Percentiles rank a stretch among this genome's conserved stretches.
Conservation (phyloP, 2,797 vertebrate genomes). For the Oreonectes daqikongensis region DNA sequence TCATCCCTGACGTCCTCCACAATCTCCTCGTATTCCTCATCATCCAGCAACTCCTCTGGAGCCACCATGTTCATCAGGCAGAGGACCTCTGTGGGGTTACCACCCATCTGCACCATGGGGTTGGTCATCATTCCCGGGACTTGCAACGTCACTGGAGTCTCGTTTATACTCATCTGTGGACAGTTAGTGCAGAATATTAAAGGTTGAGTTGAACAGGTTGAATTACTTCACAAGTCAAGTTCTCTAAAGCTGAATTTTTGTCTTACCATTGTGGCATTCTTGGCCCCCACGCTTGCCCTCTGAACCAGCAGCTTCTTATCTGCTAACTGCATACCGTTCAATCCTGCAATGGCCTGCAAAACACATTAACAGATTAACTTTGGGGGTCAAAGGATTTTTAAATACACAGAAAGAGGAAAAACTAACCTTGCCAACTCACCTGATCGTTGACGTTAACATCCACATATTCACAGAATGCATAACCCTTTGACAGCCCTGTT, state of each 20-base stretch:
- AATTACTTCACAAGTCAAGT: not conserved
- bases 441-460: conserved; percentile 95
- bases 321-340: conserved; percentile 94
- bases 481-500: conserved; percentile 92
- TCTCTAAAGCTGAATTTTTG: not conserved
- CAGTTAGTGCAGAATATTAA: not conserved
- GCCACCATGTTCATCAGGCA: conserved; percentile 98
- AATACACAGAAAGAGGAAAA: not conserved
- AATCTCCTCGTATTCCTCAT: conserved; percentile 94
- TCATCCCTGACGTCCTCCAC: conserved; percentile 91
- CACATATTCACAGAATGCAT: conserved; percentile 96
- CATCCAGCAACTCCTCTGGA: conserved; percentile 90
- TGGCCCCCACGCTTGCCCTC: conserved; percentile 92
- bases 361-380: not conserved
- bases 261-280: conserved; percentile 92
- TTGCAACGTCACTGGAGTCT: conserved; percentile 93
- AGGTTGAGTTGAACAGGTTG: not conserved
- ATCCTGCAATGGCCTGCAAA: conserved; percentile 86
- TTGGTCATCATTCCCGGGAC: conserved; percentile 92
- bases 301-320: conserved; percentile 95
- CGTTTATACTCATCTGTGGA: conserved; percentile 88
- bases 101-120: conserved; percentile 90
- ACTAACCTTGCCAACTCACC: conserved; percentile 67
- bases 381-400: too few relatives aligned
- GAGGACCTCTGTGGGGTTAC: conserved; percentile 90